These are phyloP conservation scores for Lucilia cuprina DNA, from an alignment of 1,140 invertebrate species.

Conservation along the genomic window DNA sequence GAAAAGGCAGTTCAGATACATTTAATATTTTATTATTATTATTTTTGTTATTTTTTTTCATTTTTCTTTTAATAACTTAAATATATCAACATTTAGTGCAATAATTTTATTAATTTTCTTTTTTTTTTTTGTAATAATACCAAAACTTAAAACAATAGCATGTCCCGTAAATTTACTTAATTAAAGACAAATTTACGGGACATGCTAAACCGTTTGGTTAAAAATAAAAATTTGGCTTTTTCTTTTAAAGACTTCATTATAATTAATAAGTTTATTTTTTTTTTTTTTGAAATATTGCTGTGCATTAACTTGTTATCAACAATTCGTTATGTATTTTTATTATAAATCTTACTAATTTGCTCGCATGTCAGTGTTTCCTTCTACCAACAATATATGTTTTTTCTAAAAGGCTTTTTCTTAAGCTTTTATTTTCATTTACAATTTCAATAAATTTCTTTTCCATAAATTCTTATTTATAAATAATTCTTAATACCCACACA, in stretches of 20 bases:
- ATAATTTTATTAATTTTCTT: neutral
- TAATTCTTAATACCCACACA: neutral
- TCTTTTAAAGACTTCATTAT: neutral
- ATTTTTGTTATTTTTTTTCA: neutral
- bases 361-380: neutral
- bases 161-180: slow-evolving; percentile 14
- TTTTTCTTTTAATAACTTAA: neutral
- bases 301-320: slow-evolving; percentile 4
- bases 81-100: slow-evolving; percentile 24
- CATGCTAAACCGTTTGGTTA: slow-evolving; percentile 22
- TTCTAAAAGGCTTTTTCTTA: neutral
- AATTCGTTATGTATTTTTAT: neutral
- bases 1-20: slow-evolving; percentile 33
- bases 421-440: neutral
- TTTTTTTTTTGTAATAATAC: neutral
- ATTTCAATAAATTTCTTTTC: neutral
- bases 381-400: neutral
- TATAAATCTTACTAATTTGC: slow-evolving; percentile 10
- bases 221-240: slow-evolving; percentile 5
- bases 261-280: neutral
- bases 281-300: neutral
- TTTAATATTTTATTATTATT: neutral
- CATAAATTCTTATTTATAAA: neutral
- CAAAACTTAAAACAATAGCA: neutral
- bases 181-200: slow-evolving; percentile 19